Conservation (phyloP, 2,113 vertebrate genomes). For the Ovis aries region DNA sequence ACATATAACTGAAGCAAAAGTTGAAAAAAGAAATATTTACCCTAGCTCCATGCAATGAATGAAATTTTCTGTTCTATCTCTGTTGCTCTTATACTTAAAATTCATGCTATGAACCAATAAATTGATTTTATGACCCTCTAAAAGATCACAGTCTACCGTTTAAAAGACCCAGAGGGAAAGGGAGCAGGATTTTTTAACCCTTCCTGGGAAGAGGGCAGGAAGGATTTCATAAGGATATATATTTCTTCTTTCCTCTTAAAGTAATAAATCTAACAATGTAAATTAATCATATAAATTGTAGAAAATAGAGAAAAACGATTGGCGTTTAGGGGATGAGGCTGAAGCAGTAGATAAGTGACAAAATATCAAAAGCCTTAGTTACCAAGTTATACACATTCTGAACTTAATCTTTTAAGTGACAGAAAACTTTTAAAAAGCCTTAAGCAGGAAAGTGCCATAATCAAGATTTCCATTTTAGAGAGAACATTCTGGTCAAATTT, state of each 20-base stretch:
- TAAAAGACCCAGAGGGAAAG: neutral
- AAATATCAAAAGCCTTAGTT: neutral
- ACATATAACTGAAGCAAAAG: neutral
- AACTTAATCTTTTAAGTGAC: neutral
- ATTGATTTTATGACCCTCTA: neutral
- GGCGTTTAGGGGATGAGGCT: neutral
- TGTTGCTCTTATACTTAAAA: neutral
- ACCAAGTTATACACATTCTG: neutral
- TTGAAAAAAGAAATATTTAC: neutral
- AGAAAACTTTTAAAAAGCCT: neutral
- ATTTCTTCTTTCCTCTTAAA: neutral
- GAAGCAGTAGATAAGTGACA: neutral
- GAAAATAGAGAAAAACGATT: neutral
- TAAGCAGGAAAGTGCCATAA: neutral
- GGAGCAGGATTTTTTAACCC: neutral
- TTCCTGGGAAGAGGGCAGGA: neutral
- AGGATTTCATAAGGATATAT: neutral
- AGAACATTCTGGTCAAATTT: neutral
- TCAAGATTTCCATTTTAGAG: neutral
- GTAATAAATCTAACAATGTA: neutral
- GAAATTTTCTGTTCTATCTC: neutral
- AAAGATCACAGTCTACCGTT: neutral
- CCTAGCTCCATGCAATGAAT: neutral
- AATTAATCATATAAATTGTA: neutral
- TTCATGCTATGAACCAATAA: neutral